phyloP scores from a whole-genome alignment of 2,888 invertebrate genomes.

The Anthrax anthrax region DNA sequence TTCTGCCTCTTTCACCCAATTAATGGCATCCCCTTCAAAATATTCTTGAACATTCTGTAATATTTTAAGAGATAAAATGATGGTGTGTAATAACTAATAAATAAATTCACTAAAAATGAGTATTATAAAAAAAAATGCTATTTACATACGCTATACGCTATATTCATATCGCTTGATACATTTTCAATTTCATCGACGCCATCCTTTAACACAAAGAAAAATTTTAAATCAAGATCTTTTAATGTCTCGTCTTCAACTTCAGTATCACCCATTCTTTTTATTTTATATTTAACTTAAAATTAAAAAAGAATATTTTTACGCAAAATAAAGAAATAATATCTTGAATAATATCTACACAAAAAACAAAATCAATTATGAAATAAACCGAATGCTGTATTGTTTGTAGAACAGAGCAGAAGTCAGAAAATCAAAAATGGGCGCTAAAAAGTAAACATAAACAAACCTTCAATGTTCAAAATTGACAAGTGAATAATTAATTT shows the following conservation, averaged over 20 bases:
- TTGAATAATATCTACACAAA: too few species aligned
- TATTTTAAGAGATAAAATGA: neutral
- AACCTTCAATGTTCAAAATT: too few species aligned
- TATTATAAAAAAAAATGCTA: too few species aligned
- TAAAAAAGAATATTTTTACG: too few species aligned
- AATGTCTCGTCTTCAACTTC: slow-evolving; percentile 1
- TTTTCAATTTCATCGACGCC: slow-evolving; percentile 3
- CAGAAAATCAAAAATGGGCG: too few species aligned
- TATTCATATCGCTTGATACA: slow-evolving; percentile 8
- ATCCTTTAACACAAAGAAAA: slow-evolving; percentile 8
- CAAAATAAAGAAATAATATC: too few species aligned
- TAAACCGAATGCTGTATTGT: too few species aligned
- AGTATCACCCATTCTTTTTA: neutral
- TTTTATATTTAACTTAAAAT: too few species aligned
- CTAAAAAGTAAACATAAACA: too few species aligned
- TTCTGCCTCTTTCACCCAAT: slow-evolving; percentile 50
- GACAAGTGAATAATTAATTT: too few species aligned
- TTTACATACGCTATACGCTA: slow-evolving; percentile 6
- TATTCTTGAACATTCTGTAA: slow-evolving; percentile 19
- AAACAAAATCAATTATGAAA: too few species aligned
- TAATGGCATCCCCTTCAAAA: slow-evolving; percentile 24
- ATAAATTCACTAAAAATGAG: neutral
- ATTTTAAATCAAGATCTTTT: slow-evolving; percentile 7
- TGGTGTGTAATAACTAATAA: neutral
- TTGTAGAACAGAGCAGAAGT: too few species aligned